These are phyloP conservation scores for Stictonetta naevosa DNA, from an alignment of 2,113 vertebrate species.

Conservation along the genomic window DNA sequence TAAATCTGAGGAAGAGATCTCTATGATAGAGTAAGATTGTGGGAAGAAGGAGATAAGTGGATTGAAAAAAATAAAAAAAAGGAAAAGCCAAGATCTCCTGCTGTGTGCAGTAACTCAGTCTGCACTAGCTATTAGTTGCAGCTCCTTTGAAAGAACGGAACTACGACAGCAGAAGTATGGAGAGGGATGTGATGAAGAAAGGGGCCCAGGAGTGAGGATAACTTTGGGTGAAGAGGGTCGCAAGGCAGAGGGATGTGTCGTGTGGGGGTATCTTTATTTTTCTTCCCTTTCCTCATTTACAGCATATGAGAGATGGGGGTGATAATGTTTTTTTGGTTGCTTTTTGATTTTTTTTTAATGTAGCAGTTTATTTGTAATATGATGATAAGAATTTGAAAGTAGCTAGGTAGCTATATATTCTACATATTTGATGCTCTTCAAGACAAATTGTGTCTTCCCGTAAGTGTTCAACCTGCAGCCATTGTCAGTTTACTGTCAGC, in stretches of 20 bases:
- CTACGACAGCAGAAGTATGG: background rate
- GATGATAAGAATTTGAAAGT: too few species aligned
- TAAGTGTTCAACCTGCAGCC: background rate
- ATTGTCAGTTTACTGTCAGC: background rate
- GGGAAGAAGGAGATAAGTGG: background rate
- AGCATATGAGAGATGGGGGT: too few species aligned
- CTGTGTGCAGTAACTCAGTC: background rate
- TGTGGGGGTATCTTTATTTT: background rate
- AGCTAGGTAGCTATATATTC: too few species aligned
- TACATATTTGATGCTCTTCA: background rate
- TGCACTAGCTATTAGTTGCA: background rate
- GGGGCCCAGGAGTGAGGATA: background rate
- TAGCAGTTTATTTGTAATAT: too few species aligned
- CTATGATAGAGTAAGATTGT: rapidly evolving
- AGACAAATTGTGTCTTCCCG: background rate
- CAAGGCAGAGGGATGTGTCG: background rate
- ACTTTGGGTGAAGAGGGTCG: background rate
- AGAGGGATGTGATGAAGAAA: background rate
- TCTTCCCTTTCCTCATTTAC: too few species aligned
- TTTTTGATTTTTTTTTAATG: too few species aligned
- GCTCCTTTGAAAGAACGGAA: background rate
- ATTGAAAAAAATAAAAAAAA: background rate
- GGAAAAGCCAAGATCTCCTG: background rate
- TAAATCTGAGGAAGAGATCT: background rate
- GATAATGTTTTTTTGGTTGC: too few species aligned